These are phyloP conservation scores for Peromyscus leucopus DNA, from an alignment of 2,113 vertebrate genomes.

Conservation along the genomic window DNA sequence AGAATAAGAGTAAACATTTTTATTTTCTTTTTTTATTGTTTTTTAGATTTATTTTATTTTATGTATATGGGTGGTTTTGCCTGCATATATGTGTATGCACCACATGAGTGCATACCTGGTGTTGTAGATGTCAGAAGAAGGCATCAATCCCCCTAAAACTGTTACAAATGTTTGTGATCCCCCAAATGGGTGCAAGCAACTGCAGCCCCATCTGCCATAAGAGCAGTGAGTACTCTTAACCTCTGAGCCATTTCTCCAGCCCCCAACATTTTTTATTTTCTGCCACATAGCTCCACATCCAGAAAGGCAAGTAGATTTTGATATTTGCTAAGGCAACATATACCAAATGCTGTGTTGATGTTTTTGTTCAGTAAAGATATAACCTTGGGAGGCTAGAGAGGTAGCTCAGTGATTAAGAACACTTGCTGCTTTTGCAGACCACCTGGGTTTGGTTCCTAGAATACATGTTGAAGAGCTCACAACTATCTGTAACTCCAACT, in stretches of 20 bases:
- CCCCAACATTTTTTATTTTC: background rate
- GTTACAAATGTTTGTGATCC: background rate
- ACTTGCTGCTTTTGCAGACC: background rate
- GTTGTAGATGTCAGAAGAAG: background rate
- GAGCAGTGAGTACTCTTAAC: background rate
- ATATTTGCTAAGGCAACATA: conserved; percentile 31
- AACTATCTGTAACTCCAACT: background rate
- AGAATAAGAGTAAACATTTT: background rate
- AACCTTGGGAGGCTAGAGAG: background rate
- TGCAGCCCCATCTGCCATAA: background rate
- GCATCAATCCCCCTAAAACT: background rate
- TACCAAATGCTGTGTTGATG: conserved; percentile 30
- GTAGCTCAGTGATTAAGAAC: background rate
- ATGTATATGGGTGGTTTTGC: background rate
- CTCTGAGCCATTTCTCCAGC: background rate
- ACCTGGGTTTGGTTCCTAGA: background rate
- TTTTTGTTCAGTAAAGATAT: conserved; percentile 32
- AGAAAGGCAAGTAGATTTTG: conserved; percentile 22
- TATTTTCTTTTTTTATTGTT: background rate
- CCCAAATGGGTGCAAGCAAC: background rate
- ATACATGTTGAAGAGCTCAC: background rate
- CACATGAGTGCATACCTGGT: background rate
- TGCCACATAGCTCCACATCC: background rate
- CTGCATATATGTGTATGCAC: background rate
- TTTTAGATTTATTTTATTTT: background rate